Evolutionary conservation across 2,888 invertebrate genomes (phyloP), one percentile per base, ranked within the genome.

Genomic region (Autographa gamma): DNA sequence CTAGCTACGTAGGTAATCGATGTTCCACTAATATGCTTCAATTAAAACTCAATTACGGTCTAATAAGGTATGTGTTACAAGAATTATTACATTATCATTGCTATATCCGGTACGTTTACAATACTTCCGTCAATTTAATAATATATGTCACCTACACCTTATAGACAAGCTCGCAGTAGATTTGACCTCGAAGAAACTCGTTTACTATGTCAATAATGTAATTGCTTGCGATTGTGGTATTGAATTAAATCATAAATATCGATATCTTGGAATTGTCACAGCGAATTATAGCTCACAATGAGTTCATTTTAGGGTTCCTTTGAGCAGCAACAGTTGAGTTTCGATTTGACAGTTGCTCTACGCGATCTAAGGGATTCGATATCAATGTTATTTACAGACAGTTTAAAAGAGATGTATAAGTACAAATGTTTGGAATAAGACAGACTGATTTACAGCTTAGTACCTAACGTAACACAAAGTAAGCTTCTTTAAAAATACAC

Each of bases 101-200:
- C 48, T 60, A 71, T 43, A 73, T 69, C 63, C 79, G 58, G 60
- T 74, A 74, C 8, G 38, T 70, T 16, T 58, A 56, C 11, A 61
- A 41, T 66, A 66, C 63, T 66, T 73, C 78, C 62, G 38, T 19
- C 43, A 9, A 8, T 52, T 74, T 43, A 38, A 60, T 66, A 56
- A 43, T 56, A 19, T 65, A 63, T 32, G 32, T 59, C 14, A 38
- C 34, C 34, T 38, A 16, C 58, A 54, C 64, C 60, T 67, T n/a
- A 13, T 58, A 32, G 59, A 64, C 13, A 66, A 48, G 56, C 34
- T 34, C 61, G 18, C 65, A 34, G 60, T 43, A 52, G 11, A 16
- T 58, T 1, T 67, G 69, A 63, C 79, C 73, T 79, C 61, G 66
- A 13, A 43, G 16, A 62, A 82, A 81, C 71, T 63, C 16, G 80